Evolutionary conservation across 2,797 vertebrate genomes (phyloP).

Genomic region (Periophthalmus magnuspinnatus): DNA sequence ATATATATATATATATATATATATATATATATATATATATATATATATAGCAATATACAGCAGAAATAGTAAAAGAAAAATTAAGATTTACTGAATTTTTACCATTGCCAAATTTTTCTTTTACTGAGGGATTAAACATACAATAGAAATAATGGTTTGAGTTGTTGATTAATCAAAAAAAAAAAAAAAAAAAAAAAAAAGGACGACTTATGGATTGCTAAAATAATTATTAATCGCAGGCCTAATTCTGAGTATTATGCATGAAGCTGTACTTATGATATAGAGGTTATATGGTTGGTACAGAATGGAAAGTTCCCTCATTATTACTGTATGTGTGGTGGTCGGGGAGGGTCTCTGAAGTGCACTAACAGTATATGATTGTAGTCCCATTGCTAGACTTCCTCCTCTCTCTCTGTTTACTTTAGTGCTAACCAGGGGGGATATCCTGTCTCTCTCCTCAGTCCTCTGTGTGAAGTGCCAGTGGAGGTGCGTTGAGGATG

Average conservation of each 20-base stretch:
- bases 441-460: slow-evolving; percentile 68
- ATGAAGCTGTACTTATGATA: background rate
- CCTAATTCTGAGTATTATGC: background rate
- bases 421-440: slow-evolving; percentile 61
- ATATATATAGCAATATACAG: too few relatives aligned
- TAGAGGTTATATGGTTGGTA: background rate
- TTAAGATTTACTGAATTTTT: too few relatives aligned
- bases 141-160: too few relatives aligned
- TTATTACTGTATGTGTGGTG: background rate
- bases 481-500: slow-evolving; percentile 57
- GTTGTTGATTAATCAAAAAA: too few relatives aligned
- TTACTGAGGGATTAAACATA: too few relatives aligned
- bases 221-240: background rate
- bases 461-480: slow-evolving; percentile 40
- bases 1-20: too few relatives aligned
- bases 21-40: too few relatives aligned
- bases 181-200: too few relatives aligned
- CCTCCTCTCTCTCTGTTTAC: slow-evolving; percentile 67
- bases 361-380: slow-evolving; percentile 4
- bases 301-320: background rate
- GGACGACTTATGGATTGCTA: too few relatives aligned
- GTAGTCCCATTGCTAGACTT: slow-evolving; percentile 57
- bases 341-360: background rate
- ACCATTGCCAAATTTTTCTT: too few relatives aligned
- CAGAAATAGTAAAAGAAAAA: too few relatives aligned